phyloP scores from a whole-genome alignment of 2,113 vertebrate genomes.

The Epinephelus cyanopodus region DNA sequence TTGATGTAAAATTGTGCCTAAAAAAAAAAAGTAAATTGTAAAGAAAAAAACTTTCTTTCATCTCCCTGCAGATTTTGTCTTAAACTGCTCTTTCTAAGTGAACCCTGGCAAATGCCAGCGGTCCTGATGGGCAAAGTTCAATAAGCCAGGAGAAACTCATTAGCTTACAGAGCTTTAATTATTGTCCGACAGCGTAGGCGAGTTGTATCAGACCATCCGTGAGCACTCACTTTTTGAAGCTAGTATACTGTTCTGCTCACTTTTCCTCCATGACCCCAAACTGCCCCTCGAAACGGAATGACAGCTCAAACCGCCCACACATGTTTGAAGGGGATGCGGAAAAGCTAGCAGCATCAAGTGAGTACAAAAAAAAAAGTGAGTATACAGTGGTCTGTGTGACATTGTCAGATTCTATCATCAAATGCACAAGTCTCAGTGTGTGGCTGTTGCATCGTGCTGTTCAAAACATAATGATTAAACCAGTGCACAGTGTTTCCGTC shows the following conservation, averaged over 20 bases:
- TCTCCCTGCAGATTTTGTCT: slow-evolving; percentile 13
- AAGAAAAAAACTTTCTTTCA: not conserved
- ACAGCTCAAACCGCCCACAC: slow-evolving; percentile 56
- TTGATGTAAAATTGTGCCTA: not conserved
- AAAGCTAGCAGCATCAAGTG: slow-evolving; percentile 42
- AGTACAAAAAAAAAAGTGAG: slow-evolving; percentile 30
- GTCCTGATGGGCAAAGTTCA: slow-evolving; percentile 48
- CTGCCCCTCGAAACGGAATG: slow-evolving; percentile 52
- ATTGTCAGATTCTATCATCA: slow-evolving; percentile 54
- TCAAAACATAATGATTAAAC: slow-evolving; percentile 34
- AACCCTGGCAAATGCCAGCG: slow-evolving; percentile 27
- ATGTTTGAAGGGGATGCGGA: slow-evolving; percentile 45
- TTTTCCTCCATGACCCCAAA: slow-evolving; percentile 58
- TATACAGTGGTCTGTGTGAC: slow-evolving; percentile 45
- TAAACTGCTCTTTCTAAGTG: slow-evolving; percentile 15
- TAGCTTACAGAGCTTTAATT: slow-evolving; percentile 55
- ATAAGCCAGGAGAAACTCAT: slow-evolving; percentile 60
- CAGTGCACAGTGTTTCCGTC: slow-evolving; percentile 7
- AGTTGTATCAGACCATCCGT: slow-evolving; percentile 14
- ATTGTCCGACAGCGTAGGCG: slow-evolving; percentile 29
- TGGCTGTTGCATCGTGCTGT: slow-evolving; percentile 30
- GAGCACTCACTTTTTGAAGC: slow-evolving; percentile 35
- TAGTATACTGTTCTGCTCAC: slow-evolving; percentile 27
- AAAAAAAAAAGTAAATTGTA: not conserved
- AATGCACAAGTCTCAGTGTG: slow-evolving; percentile 26